Evolutionary conservation across 2,113 vertebrate species (phyloP), one percentile per base, ranked within the genome.

Genomic region (Gulo gulo): DNA sequence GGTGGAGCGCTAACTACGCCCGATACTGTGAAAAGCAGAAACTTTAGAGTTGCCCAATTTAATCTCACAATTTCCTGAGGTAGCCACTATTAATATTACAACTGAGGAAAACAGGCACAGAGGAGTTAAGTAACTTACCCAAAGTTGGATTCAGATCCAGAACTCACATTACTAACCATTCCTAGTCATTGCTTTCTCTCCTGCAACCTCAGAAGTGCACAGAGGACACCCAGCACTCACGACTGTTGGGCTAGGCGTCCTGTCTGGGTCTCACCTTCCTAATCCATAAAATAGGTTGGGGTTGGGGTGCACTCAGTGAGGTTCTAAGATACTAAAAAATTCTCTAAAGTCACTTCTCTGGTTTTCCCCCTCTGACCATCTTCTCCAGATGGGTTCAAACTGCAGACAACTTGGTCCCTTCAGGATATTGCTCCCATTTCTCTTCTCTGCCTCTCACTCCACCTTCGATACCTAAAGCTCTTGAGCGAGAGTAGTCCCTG

Each of bases 81-180:
- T 78, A 55, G 76, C 59, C 39, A 84, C 65, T 92, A 11, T 39
- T 80, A 82, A 34, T 59, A 93, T 96, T 78, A 86, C 47, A 92
- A 69, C 61, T 94, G 74, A 97, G 86, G n/a, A 31, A 57, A 76
- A 83, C n/a, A 78, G 47, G 78, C 26, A 76, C 63, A n/a, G 80
- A 91, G 73, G 61, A 34, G 57, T 61, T 61, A 52, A n/a, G 52
- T 74, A 50, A 71, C 63, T 88, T 95, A 91, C 31, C 63, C 42
- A 63, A 57, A 78, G 45, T 16, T 94, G 73, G 65, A 78, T 92
- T 96, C 50, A 52, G 73, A 91, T 76, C 82, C 50, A 45, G 69
- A 88, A 74, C 39, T 90, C 24, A 63, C 2, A 50, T 73, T 86
- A 36, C 79, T 92, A 61, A 71, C n/a, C 55, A 36, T 74, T 73